phyloP scores from a whole-genome alignment of 1,140 invertebrate species.

The Drosophila simulans region DNA sequence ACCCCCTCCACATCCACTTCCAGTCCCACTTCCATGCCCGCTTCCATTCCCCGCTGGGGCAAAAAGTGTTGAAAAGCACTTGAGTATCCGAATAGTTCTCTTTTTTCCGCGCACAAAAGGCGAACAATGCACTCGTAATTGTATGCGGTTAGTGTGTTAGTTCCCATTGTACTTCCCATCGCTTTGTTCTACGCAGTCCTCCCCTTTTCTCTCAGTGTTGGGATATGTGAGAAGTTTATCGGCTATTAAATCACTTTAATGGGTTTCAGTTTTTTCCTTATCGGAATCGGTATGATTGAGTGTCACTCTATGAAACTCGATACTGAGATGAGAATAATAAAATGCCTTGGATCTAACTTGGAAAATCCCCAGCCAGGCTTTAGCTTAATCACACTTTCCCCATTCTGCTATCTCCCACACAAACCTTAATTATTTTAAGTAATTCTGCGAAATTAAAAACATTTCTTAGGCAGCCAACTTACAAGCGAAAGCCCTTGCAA shows the following conservation, averaged over 20 bases:
- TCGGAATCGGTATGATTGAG: slow-evolving; percentile 19
- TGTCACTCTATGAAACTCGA: slow-evolving; percentile 23
- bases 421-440: not conserved
- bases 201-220: slow-evolving; percentile 50
- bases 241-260: slow-evolving; percentile 79
- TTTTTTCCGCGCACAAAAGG: slow-evolving; percentile 59
- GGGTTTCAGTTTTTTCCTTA: slow-evolving; percentile 36
- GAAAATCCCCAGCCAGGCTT: not conserved
- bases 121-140: slow-evolving; percentile 80
- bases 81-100: slow-evolving; percentile 64
- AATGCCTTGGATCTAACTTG: not conserved
- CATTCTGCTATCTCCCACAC: not conserved
- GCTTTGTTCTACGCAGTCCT: slow-evolving; percentile 21
- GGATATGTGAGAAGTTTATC: slow-evolving; percentile 68
- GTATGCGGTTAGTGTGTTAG: slow-evolving; percentile 69
- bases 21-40: not conserved
- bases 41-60: not conserved
- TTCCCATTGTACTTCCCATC: slow-evolving; percentile 29
- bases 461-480: slow-evolving; percentile 8
- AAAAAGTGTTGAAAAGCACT: slow-evolving; percentile 65
- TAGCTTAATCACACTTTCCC: not conserved
- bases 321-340: not conserved
- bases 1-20: too few species aligned
- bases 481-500: slow-evolving; percentile 16
- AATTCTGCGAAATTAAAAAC: slow-evolving; percentile 18